Evolutionary conservation across 2,113 vertebrate genomes (phyloP), one percentile per base, ranked within the genome.

Genomic region (Ophthalmolycus amberensis): DNA sequence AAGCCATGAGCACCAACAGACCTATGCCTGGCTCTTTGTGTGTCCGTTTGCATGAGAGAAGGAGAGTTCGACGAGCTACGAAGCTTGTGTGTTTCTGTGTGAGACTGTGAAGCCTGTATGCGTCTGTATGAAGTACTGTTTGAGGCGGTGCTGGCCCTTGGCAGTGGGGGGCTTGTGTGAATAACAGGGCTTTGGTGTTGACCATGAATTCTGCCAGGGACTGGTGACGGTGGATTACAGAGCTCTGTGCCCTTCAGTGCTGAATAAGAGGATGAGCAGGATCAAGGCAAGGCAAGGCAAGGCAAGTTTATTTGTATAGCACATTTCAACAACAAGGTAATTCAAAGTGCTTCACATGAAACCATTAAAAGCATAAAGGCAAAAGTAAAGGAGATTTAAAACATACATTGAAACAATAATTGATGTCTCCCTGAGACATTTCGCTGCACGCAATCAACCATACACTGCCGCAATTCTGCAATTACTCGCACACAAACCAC

Each of bases 221-320:
- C 77, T 76, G 66, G 64, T 71, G 76, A 74, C 52, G 15, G 80
- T 74, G 80, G 90, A 91, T 91, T 86, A 92, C 70, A 91, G 77
- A 86, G 85, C 89, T 70, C 0, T 12, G 64, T 84, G 83, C 87
- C 86, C 83, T 91, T 86, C 83, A 52, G 85, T 73, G 83, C 72
- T 85, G 85, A 87, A 86, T 83, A 81, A 86, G 86, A 93, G 84
- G 88, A 85, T 88, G 80, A 80, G 63, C 66, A 74, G 89, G 89
- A 92, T 86, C 82, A n/a, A n/a, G n/a, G n/a, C n/a, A n/a, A n/a
- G n/a, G n/a, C n/a, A n/a, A n/a, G n/a, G n/a, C n/a, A n/a, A n/a
- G n/a, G n/a, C n/a, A n/a, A n/a, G n/a, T n/a, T n/a, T n/a, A n/a
- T n/a, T n/a, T n/a, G n/a, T n/a, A n/a, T n/a, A n/a, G n/a, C n/a